Conservation (phyloP, 2,888 invertebrate species). For the Hypolimnas misippus region DNA sequence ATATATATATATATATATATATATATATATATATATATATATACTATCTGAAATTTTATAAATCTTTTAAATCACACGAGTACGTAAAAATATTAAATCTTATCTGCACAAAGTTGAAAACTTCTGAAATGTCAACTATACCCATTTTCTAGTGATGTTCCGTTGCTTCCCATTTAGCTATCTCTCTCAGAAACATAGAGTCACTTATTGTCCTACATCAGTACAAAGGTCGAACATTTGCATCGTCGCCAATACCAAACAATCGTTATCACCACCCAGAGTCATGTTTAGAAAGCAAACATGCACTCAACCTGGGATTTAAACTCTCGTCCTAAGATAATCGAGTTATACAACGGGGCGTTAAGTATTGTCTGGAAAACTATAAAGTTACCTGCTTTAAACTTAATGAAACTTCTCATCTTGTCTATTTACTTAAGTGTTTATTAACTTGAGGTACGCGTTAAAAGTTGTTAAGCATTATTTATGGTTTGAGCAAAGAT, state of each 20-base stretch:
- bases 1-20: too few relatives aligned
- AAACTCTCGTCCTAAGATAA: conserved; percentile 38
- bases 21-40: too few relatives aligned
- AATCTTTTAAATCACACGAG: too few relatives aligned
- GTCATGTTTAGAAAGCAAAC: conserved; percentile 38
- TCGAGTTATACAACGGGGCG: conserved; percentile 19
- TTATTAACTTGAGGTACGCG: background rate
- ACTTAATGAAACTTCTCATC: conserved; percentile 9
- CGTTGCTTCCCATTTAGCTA: conserved; percentile 22
- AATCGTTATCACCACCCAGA: conserved; percentile 38
- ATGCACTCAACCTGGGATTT: conserved; percentile 33
- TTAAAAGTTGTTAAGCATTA: conserved; percentile 1
- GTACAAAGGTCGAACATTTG: conserved; percentile 39
- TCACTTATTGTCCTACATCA: conserved; percentile 30
- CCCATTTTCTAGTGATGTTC: conserved; percentile 21
- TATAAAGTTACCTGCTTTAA: conserved; percentile 6
- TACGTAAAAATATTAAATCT: background rate
- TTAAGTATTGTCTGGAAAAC: conserved; percentile 15
- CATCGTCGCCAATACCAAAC: conserved; percentile 29
- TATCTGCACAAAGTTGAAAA: background rate
- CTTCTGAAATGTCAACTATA: conserved; percentile 13
- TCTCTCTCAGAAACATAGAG: conserved; percentile 26
- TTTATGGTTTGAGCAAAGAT: background rate
- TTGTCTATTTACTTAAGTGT: conserved; percentile 2
- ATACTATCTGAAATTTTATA: too few relatives aligned